These are phyloP conservation scores for Cryptotermes secundus DNA, from an alignment of 1,140 invertebrate species.

Conservation along the genomic window DNA sequence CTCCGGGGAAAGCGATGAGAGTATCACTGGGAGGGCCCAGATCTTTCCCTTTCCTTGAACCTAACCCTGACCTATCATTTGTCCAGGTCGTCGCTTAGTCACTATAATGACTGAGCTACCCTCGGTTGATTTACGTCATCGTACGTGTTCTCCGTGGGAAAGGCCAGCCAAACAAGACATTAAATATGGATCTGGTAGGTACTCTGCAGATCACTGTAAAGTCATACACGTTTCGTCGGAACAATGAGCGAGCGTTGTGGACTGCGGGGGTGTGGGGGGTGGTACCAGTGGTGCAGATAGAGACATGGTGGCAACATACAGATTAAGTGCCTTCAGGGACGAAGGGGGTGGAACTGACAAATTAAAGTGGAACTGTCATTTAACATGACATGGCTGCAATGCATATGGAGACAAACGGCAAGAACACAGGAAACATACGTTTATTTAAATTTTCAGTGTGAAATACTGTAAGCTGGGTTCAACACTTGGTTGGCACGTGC, in stretches of 20 bases:
- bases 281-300: neutral
- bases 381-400: neutral
- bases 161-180: neutral
- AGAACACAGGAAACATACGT: neutral
- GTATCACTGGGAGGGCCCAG: too few species aligned
- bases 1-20: too few species aligned
- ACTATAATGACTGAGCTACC: too few species aligned
- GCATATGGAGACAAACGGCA: neutral
- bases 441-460: neutral
- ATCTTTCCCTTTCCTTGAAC: too few species aligned
- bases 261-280: neutral
- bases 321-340: neutral
- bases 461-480: neutral
- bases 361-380: conserved; percentile 14
- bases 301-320: neutral
- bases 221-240: neutral
- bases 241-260: neutral
- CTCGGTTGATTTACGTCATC: too few species aligned
- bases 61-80: too few species aligned
- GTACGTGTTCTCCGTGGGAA: neutral
- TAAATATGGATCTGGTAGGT: neutral
- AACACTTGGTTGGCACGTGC: neutral
- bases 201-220: neutral
- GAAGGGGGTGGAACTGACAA: neutral
- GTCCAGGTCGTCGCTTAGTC: too few species aligned